A percentile compares a stretch with the other conserved stretches of the same genome.
phyloP scores from a whole-genome alignment of 2,797 vertebrate species.

The Pithecia hirsuta region DNA sequence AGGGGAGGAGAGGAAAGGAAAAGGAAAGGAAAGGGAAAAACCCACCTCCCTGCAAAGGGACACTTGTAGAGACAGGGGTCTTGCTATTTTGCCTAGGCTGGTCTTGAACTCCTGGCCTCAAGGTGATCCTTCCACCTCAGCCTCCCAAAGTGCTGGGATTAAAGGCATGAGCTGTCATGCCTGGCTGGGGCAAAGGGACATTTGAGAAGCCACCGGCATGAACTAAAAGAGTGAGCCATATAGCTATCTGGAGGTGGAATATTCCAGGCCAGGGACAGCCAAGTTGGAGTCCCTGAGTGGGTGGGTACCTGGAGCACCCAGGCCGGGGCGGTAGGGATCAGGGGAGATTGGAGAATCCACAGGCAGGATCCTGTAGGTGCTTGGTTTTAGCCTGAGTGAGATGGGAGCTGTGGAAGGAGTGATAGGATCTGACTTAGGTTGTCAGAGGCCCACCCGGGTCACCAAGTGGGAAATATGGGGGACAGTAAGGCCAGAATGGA shows the following conservation, averaged over 20 bases:
- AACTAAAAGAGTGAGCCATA: not conserved
- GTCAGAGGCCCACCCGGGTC: not conserved
- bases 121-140: not conserved
- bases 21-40: too few relatives aligned
- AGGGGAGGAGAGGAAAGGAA: too few relatives aligned
- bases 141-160: not conserved
- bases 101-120: not conserved
- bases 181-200: not conserved
- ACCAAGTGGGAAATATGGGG: not conserved
- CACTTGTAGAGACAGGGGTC: not conserved
- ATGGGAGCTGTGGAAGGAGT: not conserved
- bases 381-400: not conserved
- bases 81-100: not conserved
- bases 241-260: too few relatives aligned
- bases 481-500: not conserved
- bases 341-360: not conserved
- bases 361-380: not conserved
- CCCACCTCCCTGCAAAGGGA: not conserved
- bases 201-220: not conserved
- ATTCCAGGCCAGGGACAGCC: not conserved
- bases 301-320: not conserved
- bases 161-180: not conserved
- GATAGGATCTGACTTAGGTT: not conserved
- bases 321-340: not conserved
- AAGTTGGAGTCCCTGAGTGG: not conserved